Percentiles rank a stretch among this genome's conserved stretches.
Evolutionary conservation across 2,113 vertebrate species (phyloP).

Genomic region (Ptilonorhynchus violaceus): DNA sequence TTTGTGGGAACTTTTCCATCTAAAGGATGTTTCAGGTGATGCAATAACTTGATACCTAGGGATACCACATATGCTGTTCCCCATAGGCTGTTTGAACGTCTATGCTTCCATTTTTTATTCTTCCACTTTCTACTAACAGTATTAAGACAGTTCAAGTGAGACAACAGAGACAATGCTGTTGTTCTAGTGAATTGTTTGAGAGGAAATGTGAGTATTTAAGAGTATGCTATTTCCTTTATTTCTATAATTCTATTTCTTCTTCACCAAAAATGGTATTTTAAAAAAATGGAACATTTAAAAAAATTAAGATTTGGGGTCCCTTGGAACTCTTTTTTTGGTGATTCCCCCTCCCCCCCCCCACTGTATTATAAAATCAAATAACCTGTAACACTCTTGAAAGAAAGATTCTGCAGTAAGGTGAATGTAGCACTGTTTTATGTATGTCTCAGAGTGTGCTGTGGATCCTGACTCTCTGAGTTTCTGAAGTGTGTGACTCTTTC

Average conservation of each 20-base stretch:
- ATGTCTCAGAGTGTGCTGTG: neutral
- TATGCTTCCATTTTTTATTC: neutral
- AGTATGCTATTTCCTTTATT: neutral
- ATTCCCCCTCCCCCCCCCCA: accelerated
- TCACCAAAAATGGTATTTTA: accelerated
- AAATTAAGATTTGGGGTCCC: neutral
- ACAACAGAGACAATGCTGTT: neutral
- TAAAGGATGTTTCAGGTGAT: neutral
- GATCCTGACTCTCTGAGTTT: neutral
- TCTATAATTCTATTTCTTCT: neutral
- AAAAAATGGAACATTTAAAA: neutral
- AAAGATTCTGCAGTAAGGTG: neutral
- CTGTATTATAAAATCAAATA: neutral
- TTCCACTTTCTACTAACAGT: neutral
- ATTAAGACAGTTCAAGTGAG: neutral
- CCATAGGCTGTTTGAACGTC: neutral
- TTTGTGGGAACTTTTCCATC: neutral
- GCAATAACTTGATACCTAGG: neutral
- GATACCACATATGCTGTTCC: neutral
- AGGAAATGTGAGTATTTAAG: neutral
- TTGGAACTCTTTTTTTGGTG: neutral
- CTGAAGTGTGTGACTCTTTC: neutral
- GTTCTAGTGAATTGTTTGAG: neutral
- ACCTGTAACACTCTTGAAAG: neutral
- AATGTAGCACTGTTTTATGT: neutral